Evolutionary conservation across 2,888 invertebrate genomes (phyloP).

Genomic region (Dysmachus trigonus): DNA sequence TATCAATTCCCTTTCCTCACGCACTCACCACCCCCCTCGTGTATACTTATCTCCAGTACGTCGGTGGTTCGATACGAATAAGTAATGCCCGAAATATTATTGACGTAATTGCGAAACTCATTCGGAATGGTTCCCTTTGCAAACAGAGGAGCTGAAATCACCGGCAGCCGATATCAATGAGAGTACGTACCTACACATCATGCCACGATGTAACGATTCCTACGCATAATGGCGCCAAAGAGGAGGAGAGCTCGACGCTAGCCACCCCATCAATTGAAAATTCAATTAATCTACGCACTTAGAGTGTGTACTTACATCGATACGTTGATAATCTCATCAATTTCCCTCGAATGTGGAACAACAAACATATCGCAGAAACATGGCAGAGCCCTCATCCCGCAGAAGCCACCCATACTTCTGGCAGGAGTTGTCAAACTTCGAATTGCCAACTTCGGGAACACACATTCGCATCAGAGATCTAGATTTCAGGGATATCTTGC

Average conservation of each 20-base stretch:
- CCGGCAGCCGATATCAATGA: conserved; percentile 27
- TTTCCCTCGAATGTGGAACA: conserved; percentile 37
- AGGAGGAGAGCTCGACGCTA: neutral
- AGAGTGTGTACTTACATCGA: conserved; percentile 43
- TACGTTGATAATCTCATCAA: conserved; percentile 42
- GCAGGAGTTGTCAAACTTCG: conserved; percentile 11
- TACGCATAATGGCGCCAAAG: neutral
- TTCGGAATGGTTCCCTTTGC: conserved; percentile 24
- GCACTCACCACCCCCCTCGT: neutral
- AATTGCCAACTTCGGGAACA: conserved; percentile 25
- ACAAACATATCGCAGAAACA: conserved; percentile 27
- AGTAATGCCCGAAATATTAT: conserved; percentile 7
- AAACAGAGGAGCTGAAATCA: conserved; percentile 36
- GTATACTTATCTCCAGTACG: neutral
- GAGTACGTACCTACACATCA: conserved; percentile 17
- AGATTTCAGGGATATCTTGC: conserved; percentile 7
- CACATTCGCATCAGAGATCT: conserved; percentile 7
- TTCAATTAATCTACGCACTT: conserved; percentile 43
- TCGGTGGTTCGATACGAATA: neutral
- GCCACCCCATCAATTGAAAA: conserved; percentile 38
- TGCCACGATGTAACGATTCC: neutral
- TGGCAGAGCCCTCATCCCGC: conserved; percentile 8
- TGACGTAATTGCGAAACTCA: conserved; percentile 35
- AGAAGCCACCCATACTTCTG: neutral
- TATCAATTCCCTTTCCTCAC: neutral